phyloP scores from a whole-genome alignment of 23 tunicate genomes.

The Trididemnum miniatum region DNA sequence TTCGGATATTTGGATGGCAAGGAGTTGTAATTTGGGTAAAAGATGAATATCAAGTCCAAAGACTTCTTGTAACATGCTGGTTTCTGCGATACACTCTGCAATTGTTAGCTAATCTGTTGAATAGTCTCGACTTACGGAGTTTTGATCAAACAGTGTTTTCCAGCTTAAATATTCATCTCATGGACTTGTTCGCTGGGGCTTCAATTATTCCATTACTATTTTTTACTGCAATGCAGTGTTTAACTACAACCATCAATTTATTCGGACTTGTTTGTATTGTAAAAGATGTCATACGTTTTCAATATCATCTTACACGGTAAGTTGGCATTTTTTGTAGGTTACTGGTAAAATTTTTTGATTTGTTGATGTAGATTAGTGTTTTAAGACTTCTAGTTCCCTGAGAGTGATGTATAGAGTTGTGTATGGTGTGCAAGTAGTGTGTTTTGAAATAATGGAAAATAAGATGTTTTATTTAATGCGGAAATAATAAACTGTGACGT shows the following conservation, averaged over 20 bases:
- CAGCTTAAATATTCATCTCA: not conserved
- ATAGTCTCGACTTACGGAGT: not conserved
- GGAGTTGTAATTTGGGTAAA: conserved; percentile 52
- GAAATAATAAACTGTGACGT: too few species aligned
- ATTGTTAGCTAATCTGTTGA: conserved; percentile 27
- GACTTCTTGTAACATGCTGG: conserved; percentile 56
- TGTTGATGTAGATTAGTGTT: too few species aligned
- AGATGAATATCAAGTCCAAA: conserved; percentile 57
- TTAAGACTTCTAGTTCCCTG: too few species aligned
- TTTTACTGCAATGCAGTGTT: conserved; percentile 47
- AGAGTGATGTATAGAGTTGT: too few species aligned
- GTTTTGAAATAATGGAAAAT: too few species aligned
- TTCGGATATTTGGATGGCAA: conserved; percentile 64
- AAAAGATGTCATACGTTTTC: conserved; percentile 45
- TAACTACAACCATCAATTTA: conserved; percentile 63
- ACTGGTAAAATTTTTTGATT: too few species aligned
- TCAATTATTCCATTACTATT: conserved; percentile 4
- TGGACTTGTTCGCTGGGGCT: not conserved
- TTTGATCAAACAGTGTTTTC: conserved; percentile 17
- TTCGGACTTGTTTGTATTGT: conserved; percentile 69
- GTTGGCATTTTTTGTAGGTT: not conserved
- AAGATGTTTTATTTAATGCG: too few species aligned
- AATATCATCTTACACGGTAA: conserved; percentile 61
- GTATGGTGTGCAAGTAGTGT: too few species aligned
- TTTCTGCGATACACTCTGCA: conserved; percentile 42